phyloP scores from a whole-genome alignment of 2,888 invertebrate species.

The Epinotia ramella region DNA sequence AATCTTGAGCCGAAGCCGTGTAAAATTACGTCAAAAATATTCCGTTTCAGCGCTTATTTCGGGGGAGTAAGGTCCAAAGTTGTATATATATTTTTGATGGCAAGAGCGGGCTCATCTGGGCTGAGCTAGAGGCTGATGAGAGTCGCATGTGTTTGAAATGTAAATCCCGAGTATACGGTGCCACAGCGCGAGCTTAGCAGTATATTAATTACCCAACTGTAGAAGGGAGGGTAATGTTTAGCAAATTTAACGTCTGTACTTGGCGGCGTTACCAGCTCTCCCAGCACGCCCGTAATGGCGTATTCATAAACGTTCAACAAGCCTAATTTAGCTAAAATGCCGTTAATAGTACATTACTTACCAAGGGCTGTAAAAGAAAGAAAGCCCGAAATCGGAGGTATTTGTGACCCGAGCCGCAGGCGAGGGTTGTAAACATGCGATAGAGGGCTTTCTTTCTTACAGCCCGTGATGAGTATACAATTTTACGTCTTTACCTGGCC shows the following conservation, averaged over 20 bases:
- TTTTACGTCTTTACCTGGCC: no score
- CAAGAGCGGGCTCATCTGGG: constrained; percentile 34
- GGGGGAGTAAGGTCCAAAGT: constrained; percentile 1
- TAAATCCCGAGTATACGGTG: constrained; percentile 53
- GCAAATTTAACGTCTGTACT: neutral
- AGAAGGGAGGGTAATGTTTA: neutral
- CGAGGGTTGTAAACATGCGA: no score
- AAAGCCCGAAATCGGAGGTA: no score
- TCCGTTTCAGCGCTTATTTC: neutral
- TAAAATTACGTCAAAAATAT: neutral
- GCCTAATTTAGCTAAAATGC: no score
- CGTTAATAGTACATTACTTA: no score
- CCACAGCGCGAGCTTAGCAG: constrained; percentile 32
- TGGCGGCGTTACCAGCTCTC: no score
- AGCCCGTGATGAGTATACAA: no score
- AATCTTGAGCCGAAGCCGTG: constrained; percentile 20
- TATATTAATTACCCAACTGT: constrained; percentile 13
- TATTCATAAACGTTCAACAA: no score
- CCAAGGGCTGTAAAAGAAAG: no score
- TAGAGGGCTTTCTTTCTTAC: no score
- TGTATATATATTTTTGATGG: constrained; percentile 9
- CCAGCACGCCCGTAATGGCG: no score
- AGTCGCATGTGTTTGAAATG: constrained; percentile 57
- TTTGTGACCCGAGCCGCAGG: no score
- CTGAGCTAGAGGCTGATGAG: constrained; percentile 33